Base-by-base conservation (phyloP, 2,797 vertebrate genomes). In the Gobio occitaniae region DNA sequence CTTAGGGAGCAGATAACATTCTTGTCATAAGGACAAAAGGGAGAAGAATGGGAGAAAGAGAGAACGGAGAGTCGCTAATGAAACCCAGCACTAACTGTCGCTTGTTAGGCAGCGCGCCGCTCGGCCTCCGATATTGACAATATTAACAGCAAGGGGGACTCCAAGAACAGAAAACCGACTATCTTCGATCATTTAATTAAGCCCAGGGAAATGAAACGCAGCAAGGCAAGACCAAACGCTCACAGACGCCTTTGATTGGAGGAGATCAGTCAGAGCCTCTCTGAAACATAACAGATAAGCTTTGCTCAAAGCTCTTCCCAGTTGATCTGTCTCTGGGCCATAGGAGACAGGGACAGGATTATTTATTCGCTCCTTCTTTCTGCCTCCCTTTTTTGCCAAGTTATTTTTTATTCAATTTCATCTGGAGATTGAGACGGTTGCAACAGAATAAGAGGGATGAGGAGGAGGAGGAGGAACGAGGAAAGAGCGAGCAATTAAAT, bases 101-200 rank as follows among this genome's bases (percentile, higher is more conserved):
- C 77, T 63, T 84, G 75, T 78, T 78, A 61, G 72, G 76, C 54
- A 71, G 74, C 2, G 47, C n/a, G 15, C 63, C 47, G 63, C 74
- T 85, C 66, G 48, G 63, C 44, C 77, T 78, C 82, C 59, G 47
- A 80, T 87, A 87, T 66, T 65, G 86, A 87, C 88, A 86, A 79
- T 74, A 82, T 78, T 86, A 89, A 86, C 85, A 79, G 84, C 29
- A 56, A 82, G 66, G 77, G 78, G 79, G 82, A 84, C 87, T 63
- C 25, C 6, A 32, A 84, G 78, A 82, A 87, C 44, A 79, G 59
- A 87, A 85, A 80, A 38, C 12, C 72, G 32, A 77, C 70, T 86
- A 90, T 89, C 84, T 86, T 77, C 66, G 87, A 90, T 89, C 84
- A 84, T 88, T 88, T 91, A 89, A 92, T 91, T 91, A 89, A 88